These are phyloP conservation scores for Junonia oenone DNA, from an alignment of 2,888 invertebrate genomes.

Conservation along the genomic window DNA sequence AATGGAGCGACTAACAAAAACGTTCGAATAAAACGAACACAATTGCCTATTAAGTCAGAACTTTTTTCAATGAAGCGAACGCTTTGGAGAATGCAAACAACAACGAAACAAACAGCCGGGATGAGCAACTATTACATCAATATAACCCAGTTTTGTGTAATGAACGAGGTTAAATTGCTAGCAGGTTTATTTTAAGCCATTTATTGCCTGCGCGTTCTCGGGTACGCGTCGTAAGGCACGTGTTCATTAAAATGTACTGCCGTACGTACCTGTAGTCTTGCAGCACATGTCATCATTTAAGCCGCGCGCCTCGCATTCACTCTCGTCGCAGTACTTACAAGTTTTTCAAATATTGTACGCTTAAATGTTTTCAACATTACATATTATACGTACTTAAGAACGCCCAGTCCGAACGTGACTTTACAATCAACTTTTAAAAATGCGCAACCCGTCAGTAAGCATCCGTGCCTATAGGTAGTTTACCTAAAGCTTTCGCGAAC, in stretches of 20 bases:
- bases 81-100: constrained; percentile 49
- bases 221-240: no score
- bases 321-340: no score
- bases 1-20: constrained; percentile 16
- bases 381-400: no score
- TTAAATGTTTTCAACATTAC: no score
- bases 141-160: constrained; percentile 54
- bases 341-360: no score
- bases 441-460: constrained; percentile 15
- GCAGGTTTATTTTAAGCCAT: constrained; percentile 42
- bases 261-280: no score
- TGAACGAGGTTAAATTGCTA: constrained; percentile 48
- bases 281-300: no score
- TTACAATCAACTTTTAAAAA: constrained; percentile 38
- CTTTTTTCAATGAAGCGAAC: constrained; percentile 43
- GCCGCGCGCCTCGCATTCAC: no score
- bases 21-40: constrained; percentile 29
- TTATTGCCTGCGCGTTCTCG: no score
- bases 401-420: no score
- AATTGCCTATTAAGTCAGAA: constrained; percentile 40
- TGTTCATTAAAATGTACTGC: no score
- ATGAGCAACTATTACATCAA: constrained; percentile 49
- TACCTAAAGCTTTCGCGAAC: constrained; percentile 2
- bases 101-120: constrained; percentile 50
- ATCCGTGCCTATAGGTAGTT: constrained; percentile 1